Conservation (phyloP, 1,140 invertebrate species). For the Paracyclopina nana region DNA sequence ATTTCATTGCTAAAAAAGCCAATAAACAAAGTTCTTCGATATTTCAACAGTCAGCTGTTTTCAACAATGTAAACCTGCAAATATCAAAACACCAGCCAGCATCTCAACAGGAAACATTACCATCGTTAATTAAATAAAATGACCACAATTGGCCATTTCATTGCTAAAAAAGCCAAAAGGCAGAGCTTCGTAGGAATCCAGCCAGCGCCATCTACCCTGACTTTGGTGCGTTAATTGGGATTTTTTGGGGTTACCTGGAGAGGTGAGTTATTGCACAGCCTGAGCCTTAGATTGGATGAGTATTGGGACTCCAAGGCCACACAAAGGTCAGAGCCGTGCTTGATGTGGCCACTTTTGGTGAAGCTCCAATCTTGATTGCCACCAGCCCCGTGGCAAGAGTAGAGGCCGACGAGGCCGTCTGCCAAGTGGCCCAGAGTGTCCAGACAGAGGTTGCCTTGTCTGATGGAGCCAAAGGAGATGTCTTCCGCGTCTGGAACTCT, state of each 20-base stretch:
- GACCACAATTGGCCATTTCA: too few relatives aligned
- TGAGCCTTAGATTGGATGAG: background rate
- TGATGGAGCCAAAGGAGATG: slow-evolving; percentile 28
- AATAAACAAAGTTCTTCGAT: too few relatives aligned
- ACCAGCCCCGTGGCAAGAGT: slow-evolving; percentile 79
- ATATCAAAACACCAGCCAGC: too few relatives aligned
- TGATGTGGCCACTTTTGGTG: slow-evolving; percentile 1
- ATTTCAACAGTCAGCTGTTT: too few relatives aligned
- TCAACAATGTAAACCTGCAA: too few relatives aligned
- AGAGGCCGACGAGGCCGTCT: slow-evolving; percentile 69
- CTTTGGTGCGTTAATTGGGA: too few relatives aligned
- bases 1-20: too few relatives aligned
- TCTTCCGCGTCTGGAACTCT: slow-evolving; percentile 36
- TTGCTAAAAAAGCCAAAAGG: too few relatives aligned
- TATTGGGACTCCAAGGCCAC: background rate
- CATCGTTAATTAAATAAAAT: too few relatives aligned
- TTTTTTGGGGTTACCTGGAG: background rate
- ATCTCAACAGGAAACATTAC: too few relatives aligned
- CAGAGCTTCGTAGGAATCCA: too few relatives aligned
- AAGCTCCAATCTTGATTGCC: slow-evolving; percentile 57
- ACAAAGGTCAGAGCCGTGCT: background rate
- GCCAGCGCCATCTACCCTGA: too few relatives aligned
- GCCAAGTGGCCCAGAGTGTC: slow-evolving; percentile 79
- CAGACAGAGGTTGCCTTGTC: slow-evolving; percentile 48
- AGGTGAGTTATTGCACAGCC: slow-evolving; percentile 16